These are phyloP conservation scores for Collichthys lucidus DNA, from an alignment of 2,113 vertebrate genomes.

Conservation along the genomic window DNA sequence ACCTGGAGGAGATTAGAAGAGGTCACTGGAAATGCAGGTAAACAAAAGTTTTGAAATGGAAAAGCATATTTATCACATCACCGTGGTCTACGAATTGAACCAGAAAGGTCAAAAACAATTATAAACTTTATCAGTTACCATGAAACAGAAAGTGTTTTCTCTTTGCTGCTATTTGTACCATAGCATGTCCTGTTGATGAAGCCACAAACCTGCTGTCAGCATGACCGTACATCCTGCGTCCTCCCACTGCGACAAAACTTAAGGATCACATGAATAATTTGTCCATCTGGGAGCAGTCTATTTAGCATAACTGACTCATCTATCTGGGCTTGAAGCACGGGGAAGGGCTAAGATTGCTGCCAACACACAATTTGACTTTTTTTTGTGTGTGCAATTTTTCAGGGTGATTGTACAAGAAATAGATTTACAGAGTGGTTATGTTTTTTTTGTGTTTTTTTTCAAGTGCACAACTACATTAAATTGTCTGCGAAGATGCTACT, in stretches of 20 bases:
- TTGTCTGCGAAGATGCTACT: slow-evolving; percentile 37
- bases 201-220: slow-evolving; percentile 51
- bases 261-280: slow-evolving; percentile 65
- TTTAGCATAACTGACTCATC: slow-evolving; percentile 72
- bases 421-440: slow-evolving; percentile 1
- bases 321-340: slow-evolving; percentile 41
- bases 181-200: slow-evolving; percentile 38
- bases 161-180: slow-evolving; percentile 1
- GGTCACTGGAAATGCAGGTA: slow-evolving; percentile 19
- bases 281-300: slow-evolving; percentile 67
- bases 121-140: slow-evolving; percentile 21
- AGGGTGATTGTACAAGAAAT: slow-evolving; percentile 24
- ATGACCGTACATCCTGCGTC: slow-evolving; percentile 40
- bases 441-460: not conserved
- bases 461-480: slow-evolving; percentile 22
- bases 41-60: slow-evolving; percentile 32
- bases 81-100: not conserved
- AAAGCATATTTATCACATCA: slow-evolving; percentile 17
- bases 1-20: slow-evolving; percentile 35
- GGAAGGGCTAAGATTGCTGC: slow-evolving; percentile 14
- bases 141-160: not conserved
- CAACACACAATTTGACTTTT: slow-evolving; percentile 25
- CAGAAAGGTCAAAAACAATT: slow-evolving; percentile 28
- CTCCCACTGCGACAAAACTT: slow-evolving; percentile 61
- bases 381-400: slow-evolving; percentile 4